phyloP scores from a whole-genome alignment of 2,888 invertebrate genomes.

The Melikaiella ostensackeni region DNA sequence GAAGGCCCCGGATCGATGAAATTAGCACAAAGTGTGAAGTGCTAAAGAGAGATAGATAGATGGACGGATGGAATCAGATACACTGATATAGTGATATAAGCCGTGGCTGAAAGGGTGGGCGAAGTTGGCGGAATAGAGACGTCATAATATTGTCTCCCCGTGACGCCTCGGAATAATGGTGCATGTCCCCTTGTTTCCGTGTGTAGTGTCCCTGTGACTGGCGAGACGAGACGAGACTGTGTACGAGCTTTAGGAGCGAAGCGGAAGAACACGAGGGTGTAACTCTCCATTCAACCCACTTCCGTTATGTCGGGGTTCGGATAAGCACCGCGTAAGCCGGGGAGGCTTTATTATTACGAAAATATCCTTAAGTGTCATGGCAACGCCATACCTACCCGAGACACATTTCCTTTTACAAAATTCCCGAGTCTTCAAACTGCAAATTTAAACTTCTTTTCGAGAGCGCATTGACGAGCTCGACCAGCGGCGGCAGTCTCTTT shows the following conservation, averaged over 20 bases:
- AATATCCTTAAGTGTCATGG: slow-evolving; percentile 58
- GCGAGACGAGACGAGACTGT: slow-evolving; percentile 45
- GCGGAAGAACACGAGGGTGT: slow-evolving; percentile 68
- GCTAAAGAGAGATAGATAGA: slow-evolving; percentile 43
- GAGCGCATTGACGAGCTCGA: no score
- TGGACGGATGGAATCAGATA: slow-evolving; percentile 39
- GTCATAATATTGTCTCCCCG: slow-evolving; percentile 72
- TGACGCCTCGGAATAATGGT: slow-evolving; percentile 66
- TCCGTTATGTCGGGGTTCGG: slow-evolving; percentile 63
- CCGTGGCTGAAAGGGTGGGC: slow-evolving; percentile 37
- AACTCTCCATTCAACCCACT: slow-evolving; percentile 62
- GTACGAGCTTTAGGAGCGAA: slow-evolving; percentile 57
- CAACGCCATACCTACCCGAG: slow-evolving; percentile 42
- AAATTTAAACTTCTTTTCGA: no score
- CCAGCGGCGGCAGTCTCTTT: no score
- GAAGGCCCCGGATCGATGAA: slow-evolving; percentile 62
- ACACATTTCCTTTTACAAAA: slow-evolving; percentile 5
- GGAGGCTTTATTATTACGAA: slow-evolving; percentile 55
- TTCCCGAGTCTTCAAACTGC: background rate
- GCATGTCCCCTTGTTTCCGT: slow-evolving; percentile 48
- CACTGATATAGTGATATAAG: slow-evolving; percentile 5
- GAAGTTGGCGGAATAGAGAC: slow-evolving; percentile 63
- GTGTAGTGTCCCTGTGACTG: slow-evolving; percentile 49
- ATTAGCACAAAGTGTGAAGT: slow-evolving; percentile 69
- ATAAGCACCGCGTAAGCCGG: slow-evolving; percentile 51